A percentile compares a stretch with the other conserved stretches of the same genome.
Conservation (phyloP, 2,888 invertebrate species). For the Herminia tarsipennalis region DNA sequence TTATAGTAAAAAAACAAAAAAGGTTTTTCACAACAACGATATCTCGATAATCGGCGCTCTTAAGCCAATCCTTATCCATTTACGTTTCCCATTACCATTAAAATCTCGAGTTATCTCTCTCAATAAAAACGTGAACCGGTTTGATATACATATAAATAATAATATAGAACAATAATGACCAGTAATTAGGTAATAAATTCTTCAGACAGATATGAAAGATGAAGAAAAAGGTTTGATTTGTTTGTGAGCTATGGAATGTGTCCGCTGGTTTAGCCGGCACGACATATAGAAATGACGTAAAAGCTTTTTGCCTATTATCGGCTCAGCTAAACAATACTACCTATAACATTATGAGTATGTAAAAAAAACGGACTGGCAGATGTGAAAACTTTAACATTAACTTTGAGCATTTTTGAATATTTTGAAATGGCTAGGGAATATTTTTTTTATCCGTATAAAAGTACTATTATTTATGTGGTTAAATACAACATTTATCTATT, state of each 20-base stretch:
- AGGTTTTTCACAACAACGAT: slow-evolving; percentile 29
- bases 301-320: too few relatives aligned
- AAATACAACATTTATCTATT: too few relatives aligned
- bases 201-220: slow-evolving; percentile 61
- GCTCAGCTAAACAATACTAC: too few relatives aligned
- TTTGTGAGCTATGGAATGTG: slow-evolving; percentile 40
- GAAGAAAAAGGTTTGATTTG: slow-evolving; percentile 43
- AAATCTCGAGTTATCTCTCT: slow-evolving; percentile 58
- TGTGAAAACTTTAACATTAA: too few relatives aligned
- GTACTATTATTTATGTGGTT: too few relatives aligned
- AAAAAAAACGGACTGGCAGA: too few relatives aligned
- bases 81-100: slow-evolving; percentile 60
- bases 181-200: slow-evolving; percentile 69
- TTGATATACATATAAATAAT: slow-evolving; percentile 58
- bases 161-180: slow-evolving; percentile 58
- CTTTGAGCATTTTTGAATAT: too few relatives aligned
- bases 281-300: too few relatives aligned
- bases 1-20: slow-evolving; percentile 26
- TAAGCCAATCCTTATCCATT: slow-evolving; percentile 51
- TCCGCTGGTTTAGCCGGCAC: slow-evolving; percentile 34
- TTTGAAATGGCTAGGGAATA: too few relatives aligned
- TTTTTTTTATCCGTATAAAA: too few relatives aligned
- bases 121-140: slow-evolving; percentile 55
- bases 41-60: slow-evolving; percentile 46
- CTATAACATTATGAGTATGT: too few relatives aligned